Evolutionary conservation across 1,140 invertebrate species (phyloP).

Genomic region (Heterodera carotae): DNA sequence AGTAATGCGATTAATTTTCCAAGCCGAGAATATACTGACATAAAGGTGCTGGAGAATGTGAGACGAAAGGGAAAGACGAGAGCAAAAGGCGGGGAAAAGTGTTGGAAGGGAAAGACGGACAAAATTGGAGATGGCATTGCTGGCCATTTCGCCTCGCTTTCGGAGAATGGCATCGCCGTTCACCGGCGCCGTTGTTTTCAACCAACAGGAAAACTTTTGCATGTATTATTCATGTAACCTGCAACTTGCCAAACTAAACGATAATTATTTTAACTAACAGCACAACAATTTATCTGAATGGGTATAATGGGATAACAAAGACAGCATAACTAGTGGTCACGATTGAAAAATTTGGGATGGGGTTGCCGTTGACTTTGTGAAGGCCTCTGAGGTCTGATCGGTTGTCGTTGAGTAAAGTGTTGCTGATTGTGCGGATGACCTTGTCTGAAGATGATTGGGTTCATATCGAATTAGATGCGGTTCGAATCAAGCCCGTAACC

Average conservation of each 20-base stretch:
- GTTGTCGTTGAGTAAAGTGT: neutral
- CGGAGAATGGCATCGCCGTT: neutral
- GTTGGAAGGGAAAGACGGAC: neutral
- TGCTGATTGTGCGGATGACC: neutral
- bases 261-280: no score
- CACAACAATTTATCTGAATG: no score
- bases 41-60: neutral
- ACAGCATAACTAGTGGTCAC: neutral
- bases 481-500: no score
- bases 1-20: conserved; percentile 19
- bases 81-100: neutral
- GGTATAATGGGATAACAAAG: no score
- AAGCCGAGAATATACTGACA: neutral
- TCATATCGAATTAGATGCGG: no score
- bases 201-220: no score
- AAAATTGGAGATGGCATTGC: neutral
- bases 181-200: neutral
- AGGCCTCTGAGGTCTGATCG: neutral
- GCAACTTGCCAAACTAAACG: no score
- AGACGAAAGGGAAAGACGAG: neutral
- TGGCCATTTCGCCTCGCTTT: no score
- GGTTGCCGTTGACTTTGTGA: neutral
- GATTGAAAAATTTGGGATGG: neutral
- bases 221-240: no score
- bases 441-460: no score